phyloP scores from a whole-genome alignment of 2,888 invertebrate species.

The Nipponacmea schrenckii region DNA sequence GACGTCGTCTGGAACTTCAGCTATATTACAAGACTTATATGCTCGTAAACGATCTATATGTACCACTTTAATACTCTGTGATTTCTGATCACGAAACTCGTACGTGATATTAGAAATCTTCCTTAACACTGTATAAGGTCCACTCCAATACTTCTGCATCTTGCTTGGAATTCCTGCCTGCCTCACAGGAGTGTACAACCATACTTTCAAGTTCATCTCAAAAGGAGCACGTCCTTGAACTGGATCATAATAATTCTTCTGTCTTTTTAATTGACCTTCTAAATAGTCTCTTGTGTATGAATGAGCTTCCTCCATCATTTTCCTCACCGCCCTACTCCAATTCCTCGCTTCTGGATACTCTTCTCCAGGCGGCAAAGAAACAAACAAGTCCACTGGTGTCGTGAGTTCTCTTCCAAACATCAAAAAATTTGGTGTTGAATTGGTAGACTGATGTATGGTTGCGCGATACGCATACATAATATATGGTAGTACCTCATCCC shows the following conservation, averaged over 20 bases:
- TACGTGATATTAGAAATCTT: too few relatives aligned
- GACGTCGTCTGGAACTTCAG: too few relatives aligned
- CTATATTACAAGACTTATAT: too few relatives aligned
- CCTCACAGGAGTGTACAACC: neutral
- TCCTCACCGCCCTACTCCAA: neutral
- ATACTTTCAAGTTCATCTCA: neutral
- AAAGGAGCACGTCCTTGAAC: neutral
- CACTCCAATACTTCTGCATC: too few relatives aligned
- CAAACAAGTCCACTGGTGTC: constrained; percentile 6
- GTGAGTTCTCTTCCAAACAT: constrained; percentile 7
- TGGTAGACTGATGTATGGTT: constrained; percentile 7
- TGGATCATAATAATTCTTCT: neutral
- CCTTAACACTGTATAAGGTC: too few relatives aligned
- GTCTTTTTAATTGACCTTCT: neutral
- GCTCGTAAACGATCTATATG: too few relatives aligned
- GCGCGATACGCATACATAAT: constrained; percentile 13
- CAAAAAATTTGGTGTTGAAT: constrained; percentile 3
- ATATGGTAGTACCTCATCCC: constrained; percentile 6
- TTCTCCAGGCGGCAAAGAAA: neutral
- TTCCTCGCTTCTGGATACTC: neutral
- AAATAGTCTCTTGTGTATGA: neutral
- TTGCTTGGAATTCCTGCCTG: too few relatives aligned
- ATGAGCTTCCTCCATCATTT: too few relatives aligned
- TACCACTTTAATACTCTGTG: too few relatives aligned
- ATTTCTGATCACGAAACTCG: too few relatives aligned